phyloP scores from a whole-genome alignment of 2,113 vertebrate species.

The Cyprinodon tularosa region DNA sequence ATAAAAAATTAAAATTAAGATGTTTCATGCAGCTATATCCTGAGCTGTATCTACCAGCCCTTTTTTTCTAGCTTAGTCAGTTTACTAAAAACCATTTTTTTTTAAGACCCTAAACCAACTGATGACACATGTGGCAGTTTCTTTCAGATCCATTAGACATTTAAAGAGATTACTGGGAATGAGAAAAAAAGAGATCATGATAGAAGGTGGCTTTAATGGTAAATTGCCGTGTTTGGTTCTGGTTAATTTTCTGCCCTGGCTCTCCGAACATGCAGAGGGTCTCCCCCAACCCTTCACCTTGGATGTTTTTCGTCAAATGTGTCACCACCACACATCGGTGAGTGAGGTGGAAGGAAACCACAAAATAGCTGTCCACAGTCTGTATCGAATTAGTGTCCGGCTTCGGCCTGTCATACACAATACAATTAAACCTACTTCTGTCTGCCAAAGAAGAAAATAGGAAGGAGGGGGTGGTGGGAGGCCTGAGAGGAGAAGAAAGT shows the following conservation, averaged over 20 bases:
- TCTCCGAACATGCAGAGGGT: background rate
- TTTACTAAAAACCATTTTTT: constrained; percentile 45
- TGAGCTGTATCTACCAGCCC: background rate
- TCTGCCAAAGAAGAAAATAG: constrained; percentile 51
- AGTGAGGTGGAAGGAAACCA: constrained; percentile 70
- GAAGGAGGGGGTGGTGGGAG: constrained; percentile 3
- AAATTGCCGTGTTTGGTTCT: constrained; percentile 6
- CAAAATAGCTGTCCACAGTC: constrained; percentile 64
- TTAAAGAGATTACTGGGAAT: background rate
- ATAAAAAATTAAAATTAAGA: no score
- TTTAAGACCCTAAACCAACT: constrained; percentile 51
- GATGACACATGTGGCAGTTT: constrained; percentile 55
- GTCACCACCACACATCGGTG: constrained; percentile 68
- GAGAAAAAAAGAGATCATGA: background rate
- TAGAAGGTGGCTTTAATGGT: constrained; percentile 26
- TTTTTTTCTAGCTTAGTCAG: constrained; percentile 44
- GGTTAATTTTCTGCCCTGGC: constrained; percentile 28
- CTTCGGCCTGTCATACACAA: constrained; percentile 75
- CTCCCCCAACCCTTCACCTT: constrained; percentile 25
- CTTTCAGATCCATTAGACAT: constrained; percentile 18
- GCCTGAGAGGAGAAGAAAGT: constrained; percentile 24
- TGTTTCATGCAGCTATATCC: no score
- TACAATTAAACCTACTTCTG: constrained; percentile 72
- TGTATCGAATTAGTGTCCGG: constrained; percentile 71
- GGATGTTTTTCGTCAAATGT: constrained; percentile 71